Evolutionary conservation across 92 coral and sea anemone species (phyloP).

Genomic region (Phenganax marumi): DNA sequence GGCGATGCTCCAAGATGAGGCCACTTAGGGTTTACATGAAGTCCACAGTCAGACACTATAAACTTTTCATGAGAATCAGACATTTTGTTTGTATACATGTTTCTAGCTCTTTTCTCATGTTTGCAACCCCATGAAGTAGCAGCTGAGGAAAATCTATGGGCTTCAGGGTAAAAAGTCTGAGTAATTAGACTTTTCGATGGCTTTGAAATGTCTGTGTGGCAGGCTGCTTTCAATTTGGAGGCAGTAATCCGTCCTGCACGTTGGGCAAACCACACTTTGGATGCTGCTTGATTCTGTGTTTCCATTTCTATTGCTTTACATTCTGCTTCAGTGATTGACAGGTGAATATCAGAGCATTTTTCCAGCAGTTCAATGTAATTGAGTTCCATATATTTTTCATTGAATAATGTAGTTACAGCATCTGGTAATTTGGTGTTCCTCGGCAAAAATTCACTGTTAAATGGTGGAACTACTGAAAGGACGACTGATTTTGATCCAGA

Average conservation of each 20-base stretch:
- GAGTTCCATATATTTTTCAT: neutral
- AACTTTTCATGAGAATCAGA: constrained; percentile 24
- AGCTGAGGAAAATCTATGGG: neutral
- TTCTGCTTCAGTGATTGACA: neutral
- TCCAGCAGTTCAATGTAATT: neutral
- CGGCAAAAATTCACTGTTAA: too few relatives aligned
- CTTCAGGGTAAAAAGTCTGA: neutral
- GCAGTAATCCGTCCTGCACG: neutral
- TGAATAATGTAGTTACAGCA: too few relatives aligned
- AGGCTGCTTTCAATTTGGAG: neutral
- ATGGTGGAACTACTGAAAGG: too few relatives aligned
- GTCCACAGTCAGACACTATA: constrained; percentile 18
- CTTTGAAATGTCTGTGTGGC: neutral
- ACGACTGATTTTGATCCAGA: too few relatives aligned
- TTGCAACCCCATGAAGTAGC: constrained; percentile 51
- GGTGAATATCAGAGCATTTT: neutral
- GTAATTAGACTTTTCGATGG: neutral
- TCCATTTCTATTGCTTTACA: neutral
- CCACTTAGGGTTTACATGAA: constrained; percentile 36
- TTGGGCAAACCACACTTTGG: neutral
- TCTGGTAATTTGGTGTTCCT: too few relatives aligned
- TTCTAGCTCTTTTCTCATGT: constrained; percentile 46
- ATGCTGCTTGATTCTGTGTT: neutral
- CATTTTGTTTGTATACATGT: constrained; percentile 25
- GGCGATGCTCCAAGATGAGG: constrained; percentile 52